phyloP scores from a whole-genome alignment of 2,797 vertebrate species.

The Chrosomus eos region DNA sequence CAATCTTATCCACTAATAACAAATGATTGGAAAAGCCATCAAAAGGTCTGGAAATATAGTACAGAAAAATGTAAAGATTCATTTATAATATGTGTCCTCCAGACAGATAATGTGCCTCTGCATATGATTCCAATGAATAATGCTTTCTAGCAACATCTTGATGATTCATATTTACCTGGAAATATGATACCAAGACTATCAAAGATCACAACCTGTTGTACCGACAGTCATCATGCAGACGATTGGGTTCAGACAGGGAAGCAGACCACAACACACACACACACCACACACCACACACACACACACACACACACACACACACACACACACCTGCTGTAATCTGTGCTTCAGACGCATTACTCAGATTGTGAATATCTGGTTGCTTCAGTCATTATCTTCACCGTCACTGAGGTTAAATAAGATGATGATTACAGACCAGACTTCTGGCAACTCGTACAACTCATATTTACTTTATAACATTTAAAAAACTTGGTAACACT shows the following conservation, averaged over 20 bases:
- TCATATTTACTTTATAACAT: no score
- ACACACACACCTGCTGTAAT: constrained; percentile 10
- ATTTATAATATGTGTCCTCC: background rate
- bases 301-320: no score
- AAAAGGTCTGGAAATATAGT: background rate
- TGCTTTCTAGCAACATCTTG: background rate
- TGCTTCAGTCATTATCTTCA: constrained; percentile 40
- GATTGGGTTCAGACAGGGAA: constrained; percentile 5
- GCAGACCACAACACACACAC: background rate
- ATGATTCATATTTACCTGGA: constrained; percentile 15
- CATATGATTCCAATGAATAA: background rate
- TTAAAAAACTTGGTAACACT: background rate
- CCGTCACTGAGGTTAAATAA: background rate
- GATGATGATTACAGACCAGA: background rate
- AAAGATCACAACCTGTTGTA: background rate
- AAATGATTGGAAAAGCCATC: background rate
- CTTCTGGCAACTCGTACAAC: background rate
- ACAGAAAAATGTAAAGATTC: background rate
- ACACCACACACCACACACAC: no score
- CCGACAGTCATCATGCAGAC: background rate
- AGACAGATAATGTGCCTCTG: background rate
- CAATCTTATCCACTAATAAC: background rate
- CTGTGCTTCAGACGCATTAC: constrained; percentile 9
- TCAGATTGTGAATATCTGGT: constrained; percentile 29
- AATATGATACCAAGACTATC: background rate